Conservation (phyloP, 2,113 vertebrate genomes). For the Mixornis gularis region DNA sequence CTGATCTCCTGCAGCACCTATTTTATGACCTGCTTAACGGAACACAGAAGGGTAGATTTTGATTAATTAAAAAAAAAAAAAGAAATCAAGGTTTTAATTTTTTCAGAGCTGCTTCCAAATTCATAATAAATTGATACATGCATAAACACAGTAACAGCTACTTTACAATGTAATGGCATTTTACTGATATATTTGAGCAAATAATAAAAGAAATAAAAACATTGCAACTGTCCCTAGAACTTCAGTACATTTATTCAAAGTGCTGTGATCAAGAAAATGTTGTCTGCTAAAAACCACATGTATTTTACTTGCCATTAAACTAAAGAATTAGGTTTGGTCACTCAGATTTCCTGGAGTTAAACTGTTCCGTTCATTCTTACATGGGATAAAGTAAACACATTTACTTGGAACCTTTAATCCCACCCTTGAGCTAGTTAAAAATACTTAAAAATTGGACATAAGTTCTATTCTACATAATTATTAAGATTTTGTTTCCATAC, state of each 20-base stretch:
- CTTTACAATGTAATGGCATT: neutral
- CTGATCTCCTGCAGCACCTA: neutral
- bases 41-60: neutral
- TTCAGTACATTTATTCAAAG: neutral
- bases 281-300: neutral
- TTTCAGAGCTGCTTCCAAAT: neutral
- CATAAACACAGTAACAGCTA: neutral
- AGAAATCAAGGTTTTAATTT: neutral
- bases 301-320: neutral
- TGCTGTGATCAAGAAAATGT: neutral
- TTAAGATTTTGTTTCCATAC: neutral
- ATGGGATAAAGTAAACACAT: neutral
- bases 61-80: neutral
- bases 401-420: conserved; percentile 1
- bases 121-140: neutral
- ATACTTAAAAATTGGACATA: neutral
- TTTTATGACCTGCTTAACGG: neutral
- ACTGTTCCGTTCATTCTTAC: neutral
- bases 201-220: neutral
- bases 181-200: neutral
- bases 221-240: neutral
- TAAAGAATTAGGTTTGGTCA: neutral
- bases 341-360: neutral
- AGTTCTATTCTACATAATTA: neutral
- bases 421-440: neutral